Evolutionary conservation across 2,113 vertebrate species (phyloP).

Genomic region (Elanus axillaris): DNA sequence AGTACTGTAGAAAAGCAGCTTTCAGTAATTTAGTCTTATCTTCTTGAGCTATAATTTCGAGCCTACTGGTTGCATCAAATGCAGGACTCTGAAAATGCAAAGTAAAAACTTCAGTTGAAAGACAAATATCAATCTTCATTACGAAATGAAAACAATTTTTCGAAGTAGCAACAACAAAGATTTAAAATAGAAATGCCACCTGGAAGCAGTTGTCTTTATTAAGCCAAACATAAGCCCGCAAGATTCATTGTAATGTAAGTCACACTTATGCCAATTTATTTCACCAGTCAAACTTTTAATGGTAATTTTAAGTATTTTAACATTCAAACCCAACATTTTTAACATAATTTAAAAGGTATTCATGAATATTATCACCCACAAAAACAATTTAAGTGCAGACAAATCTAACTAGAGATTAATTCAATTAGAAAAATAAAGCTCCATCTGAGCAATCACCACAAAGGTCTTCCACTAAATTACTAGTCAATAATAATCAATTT

Average conservation of each 20-base stretch:
- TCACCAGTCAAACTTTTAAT: background rate
- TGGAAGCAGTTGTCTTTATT: background rate
- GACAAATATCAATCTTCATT: background rate
- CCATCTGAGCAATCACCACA: background rate
- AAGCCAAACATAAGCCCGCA: background rate
- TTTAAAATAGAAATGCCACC: background rate
- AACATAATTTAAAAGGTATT: background rate
- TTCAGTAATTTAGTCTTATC: constrained; percentile 91
- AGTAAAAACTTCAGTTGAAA: background rate
- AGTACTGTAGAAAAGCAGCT: constrained; percentile 92
- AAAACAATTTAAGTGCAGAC: background rate
- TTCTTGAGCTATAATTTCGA: constrained; percentile 79
- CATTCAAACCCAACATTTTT: background rate
- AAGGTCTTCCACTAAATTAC: background rate
- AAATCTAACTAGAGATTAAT: background rate
- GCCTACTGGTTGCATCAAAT: constrained; percentile 74
- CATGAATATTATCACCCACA: background rate
- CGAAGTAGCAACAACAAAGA: background rate
- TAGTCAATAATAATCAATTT: background rate
- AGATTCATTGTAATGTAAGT: accelerated
- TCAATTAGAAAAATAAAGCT: background rate
- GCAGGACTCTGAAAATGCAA: constrained; percentile 73
- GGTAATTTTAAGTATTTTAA: background rate
- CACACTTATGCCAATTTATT: background rate
- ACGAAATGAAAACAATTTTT: background rate